phyloP scores from a whole-genome alignment of 2,797 vertebrate genomes.

The Carcharodon carcharias region DNA sequence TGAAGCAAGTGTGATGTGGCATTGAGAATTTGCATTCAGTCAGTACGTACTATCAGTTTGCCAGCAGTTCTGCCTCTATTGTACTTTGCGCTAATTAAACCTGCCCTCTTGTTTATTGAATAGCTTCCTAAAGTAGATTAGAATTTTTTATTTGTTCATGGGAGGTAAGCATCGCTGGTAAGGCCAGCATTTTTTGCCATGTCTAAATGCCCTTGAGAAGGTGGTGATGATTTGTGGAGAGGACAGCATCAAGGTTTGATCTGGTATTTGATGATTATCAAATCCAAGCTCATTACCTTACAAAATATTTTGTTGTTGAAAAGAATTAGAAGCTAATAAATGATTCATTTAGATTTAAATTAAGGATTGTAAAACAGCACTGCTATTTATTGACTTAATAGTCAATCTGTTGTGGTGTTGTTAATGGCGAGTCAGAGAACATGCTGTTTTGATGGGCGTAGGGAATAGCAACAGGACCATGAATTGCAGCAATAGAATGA shows the following conservation, averaged over 20 bases:
- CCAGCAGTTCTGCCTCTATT: background rate
- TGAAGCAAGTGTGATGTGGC: background rate
- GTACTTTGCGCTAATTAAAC: background rate
- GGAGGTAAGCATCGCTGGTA: background rate
- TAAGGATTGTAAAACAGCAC: constrained; percentile 6
- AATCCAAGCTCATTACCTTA: background rate
- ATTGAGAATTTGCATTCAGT: background rate
- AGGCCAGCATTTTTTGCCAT: background rate
- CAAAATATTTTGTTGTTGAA: constrained; percentile 14
- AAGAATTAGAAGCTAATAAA: constrained; percentile 28
- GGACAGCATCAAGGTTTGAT: background rate
- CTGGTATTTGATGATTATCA: background rate
- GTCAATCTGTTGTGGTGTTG: background rate
- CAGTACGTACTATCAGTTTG: background rate
- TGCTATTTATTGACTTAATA: background rate
- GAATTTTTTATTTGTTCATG: background rate
- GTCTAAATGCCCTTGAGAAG: background rate
- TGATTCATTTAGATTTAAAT: constrained; percentile 30
- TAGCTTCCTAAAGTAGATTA: constrained; percentile 1
- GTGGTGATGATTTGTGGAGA: background rate
- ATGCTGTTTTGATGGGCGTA: background rate
- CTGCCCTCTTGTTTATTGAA: constrained; percentile 3
- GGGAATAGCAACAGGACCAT: background rate
- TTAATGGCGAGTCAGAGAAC: background rate
- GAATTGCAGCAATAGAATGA: background rate